Evolutionary conservation across 2,888 invertebrate genomes (phyloP).

Genomic region (Periphyllus acericola): DNA sequence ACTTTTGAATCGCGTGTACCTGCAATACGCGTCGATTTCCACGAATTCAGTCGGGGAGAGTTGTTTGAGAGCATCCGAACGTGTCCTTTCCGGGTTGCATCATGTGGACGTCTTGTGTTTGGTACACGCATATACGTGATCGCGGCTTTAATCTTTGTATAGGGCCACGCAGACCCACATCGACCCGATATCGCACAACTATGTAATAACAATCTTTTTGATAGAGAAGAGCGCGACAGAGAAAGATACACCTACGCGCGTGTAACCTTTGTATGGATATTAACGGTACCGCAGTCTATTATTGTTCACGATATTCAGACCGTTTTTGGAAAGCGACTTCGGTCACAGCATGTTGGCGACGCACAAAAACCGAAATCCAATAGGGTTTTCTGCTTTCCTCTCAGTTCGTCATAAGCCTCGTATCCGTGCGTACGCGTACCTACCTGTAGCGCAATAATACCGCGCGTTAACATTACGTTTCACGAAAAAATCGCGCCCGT

Average conservation of each 20-base stretch:
- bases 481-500: not conserved
- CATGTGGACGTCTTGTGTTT: not conserved
- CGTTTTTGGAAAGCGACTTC: slow-evolving; percentile 39
- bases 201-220: not conserved
- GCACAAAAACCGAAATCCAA: not conserved
- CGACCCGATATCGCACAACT: slow-evolving; percentile 43
- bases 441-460: not conserved
- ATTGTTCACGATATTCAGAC: not conserved
- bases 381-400: slow-evolving; percentile 12
- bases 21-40: not conserved
- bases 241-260: not conserved
- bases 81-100: slow-evolving; percentile 28
- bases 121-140: not conserved
- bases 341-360: not conserved
- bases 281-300: not conserved
- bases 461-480: not conserved
- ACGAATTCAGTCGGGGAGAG: not conserved
- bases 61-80: slow-evolving; percentile 4
- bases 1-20: not conserved
- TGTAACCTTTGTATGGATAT: not conserved
- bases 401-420: not conserved
- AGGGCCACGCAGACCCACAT: not conserved
- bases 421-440: not conserved
- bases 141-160: slow-evolving; percentile 7
- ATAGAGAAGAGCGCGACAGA: not conserved